These are phyloP conservation scores for Trissolcus basalis DNA, from an alignment of 1,140 invertebrate species.

Conservation along the genomic window DNA sequence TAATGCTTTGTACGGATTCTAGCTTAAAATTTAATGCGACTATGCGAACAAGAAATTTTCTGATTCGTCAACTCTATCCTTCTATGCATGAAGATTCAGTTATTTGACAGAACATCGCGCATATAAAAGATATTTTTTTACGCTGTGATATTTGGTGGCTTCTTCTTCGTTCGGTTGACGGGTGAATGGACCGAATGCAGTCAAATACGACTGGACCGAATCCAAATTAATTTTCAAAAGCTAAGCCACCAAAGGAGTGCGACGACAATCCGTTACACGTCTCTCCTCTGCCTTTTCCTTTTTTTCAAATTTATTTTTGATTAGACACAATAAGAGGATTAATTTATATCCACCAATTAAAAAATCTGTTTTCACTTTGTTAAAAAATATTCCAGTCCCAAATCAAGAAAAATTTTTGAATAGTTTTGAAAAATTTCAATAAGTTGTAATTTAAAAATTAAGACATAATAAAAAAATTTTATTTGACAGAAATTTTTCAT, in stretches of 20 bases:
- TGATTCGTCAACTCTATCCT: slow-evolving; percentile 71
- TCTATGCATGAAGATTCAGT: slow-evolving; percentile 48
- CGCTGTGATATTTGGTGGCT: slow-evolving; percentile 74
- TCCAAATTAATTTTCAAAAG: slow-evolving; percentile 76
- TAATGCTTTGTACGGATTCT: slow-evolving; percentile 76
- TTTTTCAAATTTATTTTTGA: slow-evolving; percentile 10
- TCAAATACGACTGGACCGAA: slow-evolving; percentile 72
- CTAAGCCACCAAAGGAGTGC: slow-evolving; percentile 66
- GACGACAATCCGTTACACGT: slow-evolving; percentile 29
- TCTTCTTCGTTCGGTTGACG: slow-evolving; percentile 67
- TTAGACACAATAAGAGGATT: slow-evolving; percentile 46
- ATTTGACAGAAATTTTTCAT: no score
- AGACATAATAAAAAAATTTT: no score
- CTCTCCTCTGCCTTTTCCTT: slow-evolving; percentile 18
- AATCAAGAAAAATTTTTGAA: no score
- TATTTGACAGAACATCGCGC: slow-evolving; percentile 49
- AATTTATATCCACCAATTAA: slow-evolving; percentile 2
- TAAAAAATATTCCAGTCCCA: no score
- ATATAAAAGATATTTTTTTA: slow-evolving; percentile 72
- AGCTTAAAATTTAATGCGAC: slow-evolving; percentile 77
- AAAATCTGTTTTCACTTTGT: slow-evolving; percentile 24
- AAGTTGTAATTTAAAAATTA: no score
- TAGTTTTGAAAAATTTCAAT: no score
- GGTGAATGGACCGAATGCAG: slow-evolving; percentile 60
- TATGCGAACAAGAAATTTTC: slow-evolving; percentile 76